Evolutionary conservation across 2,113 vertebrate genomes (phyloP).

Genomic region (Apodemus sylvaticus): DNA sequence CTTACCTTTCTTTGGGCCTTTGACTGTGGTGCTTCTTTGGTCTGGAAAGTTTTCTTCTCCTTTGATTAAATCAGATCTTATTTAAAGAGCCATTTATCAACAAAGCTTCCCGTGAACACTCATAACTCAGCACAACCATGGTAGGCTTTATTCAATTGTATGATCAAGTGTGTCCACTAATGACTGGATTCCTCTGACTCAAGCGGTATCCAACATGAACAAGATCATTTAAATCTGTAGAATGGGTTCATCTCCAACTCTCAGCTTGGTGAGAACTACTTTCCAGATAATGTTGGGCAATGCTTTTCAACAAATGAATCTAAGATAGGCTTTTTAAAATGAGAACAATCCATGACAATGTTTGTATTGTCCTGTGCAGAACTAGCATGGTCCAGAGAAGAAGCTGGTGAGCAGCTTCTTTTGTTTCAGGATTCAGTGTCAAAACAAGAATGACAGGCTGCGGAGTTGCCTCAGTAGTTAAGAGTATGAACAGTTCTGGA

Average conservation of each 20-base stretch:
- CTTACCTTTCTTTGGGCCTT: not conserved
- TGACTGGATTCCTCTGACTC: too few relatives aligned
- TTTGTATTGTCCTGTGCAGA: not conserved
- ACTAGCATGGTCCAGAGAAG: fast-evolving
- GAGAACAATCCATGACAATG: not conserved
- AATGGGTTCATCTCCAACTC: not conserved
- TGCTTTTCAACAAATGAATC: conserved; percentile 12
- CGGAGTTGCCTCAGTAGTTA: not conserved
- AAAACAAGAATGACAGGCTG: not conserved
- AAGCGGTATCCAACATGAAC: not conserved
- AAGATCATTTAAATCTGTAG: not conserved
- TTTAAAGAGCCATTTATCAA: not conserved
- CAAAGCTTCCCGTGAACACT: not conserved
- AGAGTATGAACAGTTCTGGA: not conserved
- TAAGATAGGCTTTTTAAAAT: not conserved
- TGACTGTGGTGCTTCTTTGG: not conserved
- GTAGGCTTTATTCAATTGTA: not conserved
- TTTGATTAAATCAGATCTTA: not conserved
- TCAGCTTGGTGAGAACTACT: not conserved
- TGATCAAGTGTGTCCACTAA: not conserved
- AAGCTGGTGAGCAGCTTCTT: not conserved
- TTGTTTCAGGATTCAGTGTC: not conserved
- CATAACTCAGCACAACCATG: not conserved
- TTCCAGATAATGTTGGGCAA: not conserved
- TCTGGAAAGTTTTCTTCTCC: not conserved